phyloP scores from a whole-genome alignment of 2,113 vertebrate species.

The Microcebus lehilahytsara region DNA sequence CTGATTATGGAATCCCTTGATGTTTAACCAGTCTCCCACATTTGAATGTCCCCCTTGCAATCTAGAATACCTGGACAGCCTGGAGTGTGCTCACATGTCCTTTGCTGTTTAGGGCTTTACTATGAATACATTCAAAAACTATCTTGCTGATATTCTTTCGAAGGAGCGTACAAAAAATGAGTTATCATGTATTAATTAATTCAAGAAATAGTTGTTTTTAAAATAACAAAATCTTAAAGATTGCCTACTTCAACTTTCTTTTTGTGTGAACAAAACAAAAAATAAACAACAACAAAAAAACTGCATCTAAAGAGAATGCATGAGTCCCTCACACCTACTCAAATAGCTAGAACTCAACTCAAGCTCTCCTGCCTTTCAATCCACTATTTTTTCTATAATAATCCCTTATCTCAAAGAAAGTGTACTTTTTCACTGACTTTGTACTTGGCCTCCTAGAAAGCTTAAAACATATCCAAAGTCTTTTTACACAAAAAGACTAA shows the following conservation, averaged over 20 bases:
- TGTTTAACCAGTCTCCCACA: background rate
- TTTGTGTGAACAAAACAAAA: background rate
- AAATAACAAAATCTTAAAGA: conserved; percentile 38
- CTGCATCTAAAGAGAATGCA: background rate
- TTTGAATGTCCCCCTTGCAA: background rate
- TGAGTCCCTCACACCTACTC: conserved; percentile 15
- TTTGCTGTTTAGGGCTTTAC: background rate
- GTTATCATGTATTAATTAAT: background rate
- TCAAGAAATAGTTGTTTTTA: conserved; percentile 32
- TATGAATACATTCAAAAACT: background rate
- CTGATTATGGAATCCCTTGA: background rate
- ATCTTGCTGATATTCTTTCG: conserved; percentile 23
- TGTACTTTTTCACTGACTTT: conserved; percentile 27
- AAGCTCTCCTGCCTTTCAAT: background rate
- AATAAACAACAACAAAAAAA: background rate
- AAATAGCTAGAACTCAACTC: background rate
- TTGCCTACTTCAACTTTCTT: background rate
- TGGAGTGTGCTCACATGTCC: background rate
- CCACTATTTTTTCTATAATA: background rate
- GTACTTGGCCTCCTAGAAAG: background rate
- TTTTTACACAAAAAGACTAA: conserved; percentile 6
- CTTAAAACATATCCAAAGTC: conserved; percentile 16
- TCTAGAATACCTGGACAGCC: background rate
- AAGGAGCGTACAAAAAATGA: conserved; percentile 14
- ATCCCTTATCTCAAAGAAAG: conserved; percentile 19